Evolutionary conservation across 2,797 vertebrate species (phyloP), one percentile per base, ranked within the genome.

Genomic region (Benthosema pterotum): DNA sequence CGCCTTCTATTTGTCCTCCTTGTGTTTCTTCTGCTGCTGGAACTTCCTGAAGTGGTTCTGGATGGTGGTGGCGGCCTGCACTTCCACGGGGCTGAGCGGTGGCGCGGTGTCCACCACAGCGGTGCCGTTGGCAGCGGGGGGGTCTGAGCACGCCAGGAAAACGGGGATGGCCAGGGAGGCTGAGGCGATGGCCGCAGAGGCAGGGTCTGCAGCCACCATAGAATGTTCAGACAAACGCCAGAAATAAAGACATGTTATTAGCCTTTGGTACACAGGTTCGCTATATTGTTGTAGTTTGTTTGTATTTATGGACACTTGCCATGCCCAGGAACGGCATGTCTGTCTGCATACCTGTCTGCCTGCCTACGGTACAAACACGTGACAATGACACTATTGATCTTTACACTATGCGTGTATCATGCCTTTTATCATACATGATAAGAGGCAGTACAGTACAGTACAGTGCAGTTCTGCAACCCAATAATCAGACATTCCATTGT

Each of bases 1-100:
- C 18, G 11, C 0, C 12, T 17, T 42, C 75, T 89, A 88, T 43
- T 91, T 88, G 59, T 76, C 73, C 0, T 88, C 88, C 80, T 88
- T 90, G 0, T 93, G 89, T 72, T 95, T 94, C 86, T 93, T 94
- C 70, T 89, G 87, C 80, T 94, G 91, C 72, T 95, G 94, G 71
- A 95, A 94, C 67, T 93, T 95, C 70, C 92, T 90, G 87, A 91
- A 94, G 67, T 93, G 94, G 62, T 75, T 90, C 87, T 96, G 94
- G 80, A 94, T 95, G 68, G 94, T 94, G 47, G 90, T 18, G 0
- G 94, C 94, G 0, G 94, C 94, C 74, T 82, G 90, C 0, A 73
- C 68, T 17, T 89, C 85, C 5, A 84, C 69, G 0, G 87, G 86
- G 73, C 86, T 87, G 18, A 83, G 78, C 0, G 84, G 87, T 80